Evolutionary conservation across 2,888 invertebrate genomes (phyloP).

Genomic region (Nezara viridula): DNA sequence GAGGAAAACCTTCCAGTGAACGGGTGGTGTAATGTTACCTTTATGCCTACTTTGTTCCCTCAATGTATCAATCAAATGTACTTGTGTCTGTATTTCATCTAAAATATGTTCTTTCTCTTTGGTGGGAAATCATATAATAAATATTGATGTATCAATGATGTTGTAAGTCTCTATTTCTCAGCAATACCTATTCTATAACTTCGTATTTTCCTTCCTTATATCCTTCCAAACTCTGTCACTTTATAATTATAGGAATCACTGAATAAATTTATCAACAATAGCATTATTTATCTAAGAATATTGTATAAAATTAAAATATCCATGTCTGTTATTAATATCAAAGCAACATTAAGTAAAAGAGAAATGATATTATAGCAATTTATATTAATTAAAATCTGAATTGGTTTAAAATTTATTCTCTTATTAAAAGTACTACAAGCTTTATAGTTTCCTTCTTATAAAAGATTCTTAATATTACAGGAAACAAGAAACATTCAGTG

Average conservation of each 20-base stretch:
- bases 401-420: no score
- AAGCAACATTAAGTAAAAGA: no score
- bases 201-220: background rate
- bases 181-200: background rate
- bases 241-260: background rate
- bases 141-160: slow-evolving; percentile 34
- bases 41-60: slow-evolving; percentile 40
- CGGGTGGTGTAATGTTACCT: slow-evolving; percentile 56
- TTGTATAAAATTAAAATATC: no score
- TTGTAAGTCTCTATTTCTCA: background rate
- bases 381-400: no score
- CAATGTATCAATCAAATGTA: slow-evolving; percentile 23
- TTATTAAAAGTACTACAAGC: no score
- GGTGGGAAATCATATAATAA: slow-evolving; percentile 37
- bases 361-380: no score
- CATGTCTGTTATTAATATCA: no score
- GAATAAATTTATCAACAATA: background rate
- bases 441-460: no score
- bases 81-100: slow-evolving; percentile 32
- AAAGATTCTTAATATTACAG: no score
- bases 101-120: slow-evolving; percentile 22
- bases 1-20: slow-evolving; percentile 31
- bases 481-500: no score
- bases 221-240: background rate
- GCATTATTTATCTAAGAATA: no score